A percentile compares a stretch with the other conserved stretches of the same genome.
Conservation (phyloP, 2,888 invertebrate species). For the Hedya salicella region DNA sequence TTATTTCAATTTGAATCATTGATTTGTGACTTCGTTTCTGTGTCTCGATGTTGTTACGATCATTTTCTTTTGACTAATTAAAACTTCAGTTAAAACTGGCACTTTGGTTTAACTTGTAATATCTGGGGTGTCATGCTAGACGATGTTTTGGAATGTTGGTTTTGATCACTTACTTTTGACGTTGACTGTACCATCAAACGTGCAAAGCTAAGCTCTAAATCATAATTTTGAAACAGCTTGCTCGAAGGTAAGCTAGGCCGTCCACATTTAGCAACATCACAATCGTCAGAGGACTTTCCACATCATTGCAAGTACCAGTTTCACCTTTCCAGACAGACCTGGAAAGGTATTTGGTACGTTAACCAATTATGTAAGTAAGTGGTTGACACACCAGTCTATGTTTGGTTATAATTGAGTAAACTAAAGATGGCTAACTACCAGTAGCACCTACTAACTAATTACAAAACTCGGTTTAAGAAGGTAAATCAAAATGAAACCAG, state of each 20-base stretch:
- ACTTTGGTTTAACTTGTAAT: too few relatives aligned
- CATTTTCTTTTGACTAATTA: too few relatives aligned
- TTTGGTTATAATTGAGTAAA: constrained; percentile 3
- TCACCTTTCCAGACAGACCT: constrained; percentile 30
- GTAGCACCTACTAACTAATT: too few relatives aligned
- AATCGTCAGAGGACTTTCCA: constrained; percentile 27
- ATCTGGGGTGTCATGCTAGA: too few relatives aligned
- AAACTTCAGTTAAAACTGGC: too few relatives aligned
- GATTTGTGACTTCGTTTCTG: too few relatives aligned
- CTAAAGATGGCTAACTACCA: not conserved
- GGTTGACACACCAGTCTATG: constrained; percentile 24
- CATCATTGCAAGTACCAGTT: constrained; percentile 18
- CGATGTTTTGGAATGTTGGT: too few relatives aligned
- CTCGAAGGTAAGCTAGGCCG: constrained; percentile 11
- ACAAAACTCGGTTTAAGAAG: too few relatives aligned
- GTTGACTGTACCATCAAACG: not conserved
- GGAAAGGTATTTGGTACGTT: constrained; percentile 20
- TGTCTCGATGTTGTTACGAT: too few relatives aligned
- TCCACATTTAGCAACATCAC: constrained; percentile 28
- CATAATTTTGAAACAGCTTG: constrained; percentile 8
- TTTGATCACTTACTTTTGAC: too few relatives aligned
- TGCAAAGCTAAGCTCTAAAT: constrained; percentile 3
- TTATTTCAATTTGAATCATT: too few relatives aligned
- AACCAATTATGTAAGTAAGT: constrained; percentile 30
- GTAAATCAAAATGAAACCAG: too few relatives aligned